Base-by-base conservation (phyloP, 2,113 vertebrate species). In the Xerus inauris region DNA sequence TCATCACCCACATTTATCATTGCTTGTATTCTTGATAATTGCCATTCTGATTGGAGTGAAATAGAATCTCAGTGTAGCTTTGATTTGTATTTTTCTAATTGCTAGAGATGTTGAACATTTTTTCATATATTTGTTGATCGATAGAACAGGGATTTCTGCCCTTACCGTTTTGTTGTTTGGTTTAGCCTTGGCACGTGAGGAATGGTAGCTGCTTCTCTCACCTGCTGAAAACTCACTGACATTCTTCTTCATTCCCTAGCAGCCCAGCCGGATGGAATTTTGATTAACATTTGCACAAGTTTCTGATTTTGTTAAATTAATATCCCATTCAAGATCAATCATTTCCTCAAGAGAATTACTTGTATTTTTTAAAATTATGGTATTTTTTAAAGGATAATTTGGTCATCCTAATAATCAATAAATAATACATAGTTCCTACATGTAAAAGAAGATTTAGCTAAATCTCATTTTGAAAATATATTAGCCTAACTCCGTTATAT, bases 271-370 rank as follows among this genome's bases (percentile, higher is more conserved):
- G 9, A 11, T 42, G 28, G 22, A 59, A 6, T 22, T 94, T n/a
- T 87, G 19, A 77, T 51, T 86, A 77, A 75, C 12, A 42, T 75
- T 93, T 83, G 32, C n/a, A 81, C 1, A 75, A 42, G 47, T 65
- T 94, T 75, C 86, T 91, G 17, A 84, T 85, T 95, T 75, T 87
- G 49, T 82, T 57, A 67, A 83, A 79, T 80, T 71, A 40, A 54
- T 67, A 67, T 24, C 28, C 2, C 24, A 79, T 57, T 85, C 35
- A 59, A 88, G 32, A 69, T 71, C 19, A 81, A 54, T 20, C 38
- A 57, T 40, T 77, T 85, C 62, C 30, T 73, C 65, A 82, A 71
- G 11, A 91, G 4, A 80, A 91, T 1, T 57, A 7, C 14, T 35
- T 67, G 0, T 49, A 67, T 49, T 85, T 92, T 77, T 59, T 7